phyloP scores from a whole-genome alignment of 2,888 invertebrate species.

The Torymus aiolomorphi region DNA sequence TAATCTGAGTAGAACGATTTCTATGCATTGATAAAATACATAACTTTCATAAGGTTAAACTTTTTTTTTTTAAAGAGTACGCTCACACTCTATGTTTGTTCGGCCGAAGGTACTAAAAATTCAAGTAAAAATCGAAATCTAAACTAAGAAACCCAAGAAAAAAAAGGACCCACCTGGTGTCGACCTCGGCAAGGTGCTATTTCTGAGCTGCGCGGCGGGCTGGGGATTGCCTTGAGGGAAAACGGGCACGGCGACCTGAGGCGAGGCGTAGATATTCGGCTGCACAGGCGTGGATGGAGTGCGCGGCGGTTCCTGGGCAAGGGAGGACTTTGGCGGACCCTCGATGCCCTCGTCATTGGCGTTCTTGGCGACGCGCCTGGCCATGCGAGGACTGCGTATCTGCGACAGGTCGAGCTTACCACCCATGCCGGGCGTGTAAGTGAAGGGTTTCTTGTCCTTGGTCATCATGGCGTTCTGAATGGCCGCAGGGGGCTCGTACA shows the following conservation, averaged over 20 bases:
- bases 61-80: too few relatives aligned
- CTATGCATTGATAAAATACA: too few relatives aligned
- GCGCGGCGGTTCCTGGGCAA: conserved; percentile 76
- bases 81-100: too few relatives aligned
- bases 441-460: conserved; percentile 96
- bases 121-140: background rate
- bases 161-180: conserved; percentile 57
- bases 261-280: conserved; percentile 78
- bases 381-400: conserved; percentile 93
- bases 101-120: too few relatives aligned
- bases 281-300: conserved; percentile 65
- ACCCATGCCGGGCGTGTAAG: conserved; percentile 93
- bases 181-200: conserved; percentile 49
- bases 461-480: conserved; percentile 96
- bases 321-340: conserved; percentile 78
- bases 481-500: conserved; percentile 88
- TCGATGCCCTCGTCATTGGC: conserved; percentile 84
- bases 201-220: conserved; percentile 60
- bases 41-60: too few relatives aligned
- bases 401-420: conserved; percentile 87
- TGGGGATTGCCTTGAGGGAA: conserved; percentile 77
- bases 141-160: background rate
- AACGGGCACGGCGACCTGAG: conserved; percentile 82
- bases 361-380: conserved; percentile 83
- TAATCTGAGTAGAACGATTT: too few relatives aligned